These are phyloP conservation scores for Spilogale gracilis DNA, from an alignment of 2,113 vertebrate species.

Conservation along the genomic window DNA sequence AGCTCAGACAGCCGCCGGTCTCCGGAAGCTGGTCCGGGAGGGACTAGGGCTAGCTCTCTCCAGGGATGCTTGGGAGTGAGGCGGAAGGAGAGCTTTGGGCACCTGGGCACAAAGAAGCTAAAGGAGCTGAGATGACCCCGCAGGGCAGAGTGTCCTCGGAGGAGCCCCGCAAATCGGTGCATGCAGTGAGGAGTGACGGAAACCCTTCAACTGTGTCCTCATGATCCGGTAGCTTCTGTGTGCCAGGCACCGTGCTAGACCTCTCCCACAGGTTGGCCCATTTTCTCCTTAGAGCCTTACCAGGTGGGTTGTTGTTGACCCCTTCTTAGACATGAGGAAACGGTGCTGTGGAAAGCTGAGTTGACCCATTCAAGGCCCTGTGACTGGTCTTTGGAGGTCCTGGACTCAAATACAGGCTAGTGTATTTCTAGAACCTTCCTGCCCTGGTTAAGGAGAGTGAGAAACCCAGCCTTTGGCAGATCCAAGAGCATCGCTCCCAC, in stretches of 20 bases:
- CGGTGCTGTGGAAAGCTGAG: neutral
- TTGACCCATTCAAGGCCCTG: neutral
- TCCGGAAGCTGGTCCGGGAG: neutral
- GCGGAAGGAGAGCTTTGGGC: neutral
- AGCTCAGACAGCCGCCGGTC: fast-evolving
- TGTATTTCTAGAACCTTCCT: neutral
- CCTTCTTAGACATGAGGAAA: neutral
- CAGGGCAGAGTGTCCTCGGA: neutral
- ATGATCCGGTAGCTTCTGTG: fast-evolving
- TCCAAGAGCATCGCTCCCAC: neutral
- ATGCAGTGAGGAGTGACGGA: neutral
- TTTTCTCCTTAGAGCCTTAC: neutral
- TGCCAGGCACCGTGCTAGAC: neutral
- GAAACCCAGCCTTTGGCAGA: neutral
- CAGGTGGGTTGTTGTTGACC: neutral
- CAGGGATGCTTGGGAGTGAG: neutral
- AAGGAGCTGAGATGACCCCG: neutral
- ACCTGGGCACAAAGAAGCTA: neutral
- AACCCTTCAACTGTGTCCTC: neutral
- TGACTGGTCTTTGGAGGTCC: neutral
- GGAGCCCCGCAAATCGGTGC: neutral
- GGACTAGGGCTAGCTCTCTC: neutral
- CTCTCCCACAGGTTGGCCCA: neutral
- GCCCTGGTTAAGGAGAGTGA: neutral
- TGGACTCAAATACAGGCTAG: neutral